A percentile compares a stretch with the other conserved stretches of the same genome.
phyloP scores from a whole-genome alignment of 64 coral and sea anemone species.

The Cladopsammia gracilis region DNA sequence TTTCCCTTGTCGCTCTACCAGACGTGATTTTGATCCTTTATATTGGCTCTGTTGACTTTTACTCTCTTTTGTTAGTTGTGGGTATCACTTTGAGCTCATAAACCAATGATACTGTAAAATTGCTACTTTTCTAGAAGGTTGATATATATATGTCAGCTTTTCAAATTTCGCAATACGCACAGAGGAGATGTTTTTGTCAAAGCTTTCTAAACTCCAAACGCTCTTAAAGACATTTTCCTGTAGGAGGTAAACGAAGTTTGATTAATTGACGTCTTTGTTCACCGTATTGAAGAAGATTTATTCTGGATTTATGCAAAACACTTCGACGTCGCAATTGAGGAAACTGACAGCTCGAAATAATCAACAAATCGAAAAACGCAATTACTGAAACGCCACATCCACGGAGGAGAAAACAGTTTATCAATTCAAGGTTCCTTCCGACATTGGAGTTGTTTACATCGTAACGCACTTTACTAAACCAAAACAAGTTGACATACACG shows the following conservation, averaged over 20 bases:
- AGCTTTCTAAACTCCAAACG: background rate
- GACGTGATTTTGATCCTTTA: background rate
- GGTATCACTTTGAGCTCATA: background rate
- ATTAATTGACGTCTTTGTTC: slow-evolving; percentile 23
- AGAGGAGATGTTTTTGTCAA: background rate
- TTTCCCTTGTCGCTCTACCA: background rate
- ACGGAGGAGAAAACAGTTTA: background rate
- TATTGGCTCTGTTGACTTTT: background rate
- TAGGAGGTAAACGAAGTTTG: background rate
- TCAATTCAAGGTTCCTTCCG: background rate
- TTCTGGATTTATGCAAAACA: background rate
- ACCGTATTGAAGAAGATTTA: background rate
- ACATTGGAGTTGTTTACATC: background rate
- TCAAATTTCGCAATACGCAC: background rate
- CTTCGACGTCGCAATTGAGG: background rate
- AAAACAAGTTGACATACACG: no score
- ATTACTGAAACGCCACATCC: background rate
- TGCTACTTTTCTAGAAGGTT: background rate
- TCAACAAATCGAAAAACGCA: background rate
- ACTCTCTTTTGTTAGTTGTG: background rate
- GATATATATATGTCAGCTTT: background rate
- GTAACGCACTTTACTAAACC: background rate
- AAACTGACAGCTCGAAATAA: background rate
- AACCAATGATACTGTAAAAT: background rate
- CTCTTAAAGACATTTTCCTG: background rate